Conservation (phyloP, 2,797 vertebrate species). For the Catostomus latipinnis region DNA sequence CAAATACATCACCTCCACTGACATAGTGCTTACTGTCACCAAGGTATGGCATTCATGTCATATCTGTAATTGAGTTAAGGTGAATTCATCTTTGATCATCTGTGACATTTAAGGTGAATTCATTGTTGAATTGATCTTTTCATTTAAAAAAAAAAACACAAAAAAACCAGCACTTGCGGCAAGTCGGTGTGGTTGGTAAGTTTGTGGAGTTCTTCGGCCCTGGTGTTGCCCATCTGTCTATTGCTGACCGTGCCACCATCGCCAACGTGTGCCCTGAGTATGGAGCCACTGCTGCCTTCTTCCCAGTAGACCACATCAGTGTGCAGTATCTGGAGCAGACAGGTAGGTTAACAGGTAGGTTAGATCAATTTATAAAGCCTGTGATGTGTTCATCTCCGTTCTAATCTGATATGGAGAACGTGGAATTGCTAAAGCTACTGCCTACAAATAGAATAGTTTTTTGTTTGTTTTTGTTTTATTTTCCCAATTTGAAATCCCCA, state of each 20-base stretch:
- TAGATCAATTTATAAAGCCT: not conserved
- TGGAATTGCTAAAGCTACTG: not conserved
- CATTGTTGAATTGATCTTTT: too few relatives aligned
- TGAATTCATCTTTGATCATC: too few relatives aligned
- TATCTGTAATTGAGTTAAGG: too few relatives aligned
- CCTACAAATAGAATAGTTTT: too few relatives aligned
- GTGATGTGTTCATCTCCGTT: too few relatives aligned
- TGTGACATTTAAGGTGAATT: too few relatives aligned
- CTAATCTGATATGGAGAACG: too few relatives aligned
- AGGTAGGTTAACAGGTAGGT: constrained; percentile 71
- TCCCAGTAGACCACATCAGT: constrained; percentile 92
- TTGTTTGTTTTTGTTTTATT: too few relatives aligned
- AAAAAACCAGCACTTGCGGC: constrained; percentile 79
- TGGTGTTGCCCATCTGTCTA: constrained; percentile 91
- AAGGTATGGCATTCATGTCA: constrained; percentile 80
- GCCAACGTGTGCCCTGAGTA: constrained; percentile 99
- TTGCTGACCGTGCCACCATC: constrained; percentile 96
- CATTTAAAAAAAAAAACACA: too few relatives aligned
- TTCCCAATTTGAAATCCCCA: too few relatives aligned
- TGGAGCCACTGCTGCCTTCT: constrained; percentile 94
- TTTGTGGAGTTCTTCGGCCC: constrained; percentile 98
- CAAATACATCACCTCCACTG: constrained; percentile 92
- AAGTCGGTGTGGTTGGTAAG: constrained; percentile 95
- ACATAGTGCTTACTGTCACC: constrained; percentile 96
- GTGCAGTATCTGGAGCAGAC: constrained; percentile 92